Conservation (phyloP, 2,797 vertebrate species). For the Thaleichthys pacificus region DNA sequence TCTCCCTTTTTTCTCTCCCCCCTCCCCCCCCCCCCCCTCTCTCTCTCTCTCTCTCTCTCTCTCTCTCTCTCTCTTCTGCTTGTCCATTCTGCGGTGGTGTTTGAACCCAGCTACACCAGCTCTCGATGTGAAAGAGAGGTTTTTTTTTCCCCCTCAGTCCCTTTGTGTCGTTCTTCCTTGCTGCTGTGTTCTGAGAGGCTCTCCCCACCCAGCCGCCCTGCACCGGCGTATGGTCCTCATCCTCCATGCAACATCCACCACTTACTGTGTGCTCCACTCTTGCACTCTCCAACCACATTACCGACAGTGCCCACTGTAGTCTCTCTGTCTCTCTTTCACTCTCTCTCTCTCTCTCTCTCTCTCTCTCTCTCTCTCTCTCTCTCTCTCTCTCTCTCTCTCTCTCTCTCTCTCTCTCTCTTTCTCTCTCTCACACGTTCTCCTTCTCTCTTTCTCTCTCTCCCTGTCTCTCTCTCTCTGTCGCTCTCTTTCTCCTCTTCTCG, state of each 20-base stretch:
- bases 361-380: background rate
- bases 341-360: conserved; percentile 5
- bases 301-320: no score
- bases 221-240: no score
- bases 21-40: background rate
- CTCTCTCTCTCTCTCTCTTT: no score
- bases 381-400: conserved; percentile 8
- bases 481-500: background rate
- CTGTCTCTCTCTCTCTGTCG: background rate
- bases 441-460: background rate
- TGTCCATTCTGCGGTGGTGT: background rate
- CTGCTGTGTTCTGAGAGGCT: no score
- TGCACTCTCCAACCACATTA: no score
- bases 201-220: no score
- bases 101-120: background rate
- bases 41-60: background rate
- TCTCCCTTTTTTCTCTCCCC: no score
- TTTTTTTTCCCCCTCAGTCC: background rate
- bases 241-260: no score
- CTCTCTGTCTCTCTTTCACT: background rate
- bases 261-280: no score
- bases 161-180: background rate
- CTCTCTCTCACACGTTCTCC: background rate
- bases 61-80: background rate
- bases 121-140: background rate